These are phyloP conservation scores for Entomobrya proxima DNA, from an alignment of 2,888 invertebrate species.

Conservation along the genomic window DNA sequence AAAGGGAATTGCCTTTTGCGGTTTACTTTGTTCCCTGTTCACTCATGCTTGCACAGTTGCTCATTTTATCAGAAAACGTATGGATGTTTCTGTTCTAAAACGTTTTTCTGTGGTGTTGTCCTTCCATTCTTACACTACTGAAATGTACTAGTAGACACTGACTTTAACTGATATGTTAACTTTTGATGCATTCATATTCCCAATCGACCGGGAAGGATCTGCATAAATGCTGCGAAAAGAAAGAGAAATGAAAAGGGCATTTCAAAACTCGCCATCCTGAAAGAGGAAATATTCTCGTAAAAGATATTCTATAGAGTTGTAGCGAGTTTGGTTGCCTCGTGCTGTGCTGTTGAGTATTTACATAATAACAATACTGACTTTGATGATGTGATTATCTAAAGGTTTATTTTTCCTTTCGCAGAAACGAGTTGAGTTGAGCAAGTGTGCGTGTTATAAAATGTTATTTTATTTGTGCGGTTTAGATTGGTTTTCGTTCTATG, in stretches of 20 bases:
- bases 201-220: too few relatives aligned
- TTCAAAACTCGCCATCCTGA: too few relatives aligned
- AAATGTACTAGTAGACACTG: too few relatives aligned
- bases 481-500: not conserved
- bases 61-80: constrained; percentile 1
- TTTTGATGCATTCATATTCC: too few relatives aligned
- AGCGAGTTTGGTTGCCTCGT: constrained; percentile 22
- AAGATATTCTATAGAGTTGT: too few relatives aligned
- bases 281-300: too few relatives aligned
- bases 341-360: constrained; percentile 25
- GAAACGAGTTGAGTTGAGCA: not conserved
- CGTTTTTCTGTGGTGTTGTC: not conserved
- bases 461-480: constrained; percentile 21
- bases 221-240: too few relatives aligned
- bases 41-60: not conserved
- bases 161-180: too few relatives aligned
- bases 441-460: not conserved
- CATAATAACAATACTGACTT: constrained; percentile 54
- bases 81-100: not conserved
- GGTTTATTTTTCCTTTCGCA: constrained; percentile 5
- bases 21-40: constrained; percentile 29
- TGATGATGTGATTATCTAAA: constrained; percentile 60
- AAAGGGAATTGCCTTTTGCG: constrained; percentile 47
- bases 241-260: too few relatives aligned
- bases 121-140: not conserved